A percentile compares a stretch with the other conserved stretches of the same genome.
Evolutionary conservation across 2,888 invertebrate species (phyloP).

Genomic region (Caenorhabditis uteleia): DNA sequence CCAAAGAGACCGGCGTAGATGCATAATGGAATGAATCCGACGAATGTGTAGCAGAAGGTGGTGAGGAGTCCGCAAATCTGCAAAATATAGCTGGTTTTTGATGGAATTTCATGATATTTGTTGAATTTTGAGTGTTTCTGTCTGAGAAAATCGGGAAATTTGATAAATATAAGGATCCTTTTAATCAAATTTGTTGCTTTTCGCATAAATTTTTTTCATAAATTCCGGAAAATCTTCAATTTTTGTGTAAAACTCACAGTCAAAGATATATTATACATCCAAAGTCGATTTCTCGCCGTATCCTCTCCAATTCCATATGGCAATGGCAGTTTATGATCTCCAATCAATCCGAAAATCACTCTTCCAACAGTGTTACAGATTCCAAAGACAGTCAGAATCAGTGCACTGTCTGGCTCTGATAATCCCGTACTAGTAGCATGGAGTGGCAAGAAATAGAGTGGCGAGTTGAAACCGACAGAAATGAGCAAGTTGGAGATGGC

Average conservation of each 20-base stretch:
- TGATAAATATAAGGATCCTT: too few relatives aligned
- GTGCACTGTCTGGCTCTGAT: slow-evolving; percentile 43
- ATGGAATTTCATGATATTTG: not conserved
- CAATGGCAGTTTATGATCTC: slow-evolving; percentile 58
- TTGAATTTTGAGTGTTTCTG: too few relatives aligned
- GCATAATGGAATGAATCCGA: slow-evolving; percentile 79
- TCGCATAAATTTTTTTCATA: too few relatives aligned
- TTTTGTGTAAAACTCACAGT: slow-evolving; percentile 74
- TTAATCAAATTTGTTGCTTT: too few relatives aligned
- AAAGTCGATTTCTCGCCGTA: slow-evolving; percentile 86
- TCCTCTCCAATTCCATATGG: slow-evolving; percentile 75
- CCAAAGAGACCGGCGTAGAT: slow-evolving; percentile 79
- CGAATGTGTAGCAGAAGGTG: slow-evolving; percentile 80
- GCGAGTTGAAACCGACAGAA: slow-evolving; percentile 91
- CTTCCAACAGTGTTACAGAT: slow-evolving; percentile 85
- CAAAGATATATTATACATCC: slow-evolving; percentile 87
- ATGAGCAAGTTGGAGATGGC: slow-evolving; percentile 91
- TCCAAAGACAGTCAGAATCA: slow-evolving; percentile 59
- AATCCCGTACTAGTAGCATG: slow-evolving; percentile 48
- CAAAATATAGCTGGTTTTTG: slow-evolving; percentile 6
- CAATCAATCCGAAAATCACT: slow-evolving; percentile 82
- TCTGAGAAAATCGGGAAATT: slow-evolving; percentile 7
- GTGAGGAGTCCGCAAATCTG: slow-evolving; percentile 87
- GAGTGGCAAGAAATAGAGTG: slow-evolving; percentile 79
- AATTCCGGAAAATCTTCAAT: too few relatives aligned